A percentile compares a stretch with the other conserved stretches of the same genome.
Conservation (phyloP, 53 echinoderm and acorn worm genomes). For the Stichopus horrens region DNA sequence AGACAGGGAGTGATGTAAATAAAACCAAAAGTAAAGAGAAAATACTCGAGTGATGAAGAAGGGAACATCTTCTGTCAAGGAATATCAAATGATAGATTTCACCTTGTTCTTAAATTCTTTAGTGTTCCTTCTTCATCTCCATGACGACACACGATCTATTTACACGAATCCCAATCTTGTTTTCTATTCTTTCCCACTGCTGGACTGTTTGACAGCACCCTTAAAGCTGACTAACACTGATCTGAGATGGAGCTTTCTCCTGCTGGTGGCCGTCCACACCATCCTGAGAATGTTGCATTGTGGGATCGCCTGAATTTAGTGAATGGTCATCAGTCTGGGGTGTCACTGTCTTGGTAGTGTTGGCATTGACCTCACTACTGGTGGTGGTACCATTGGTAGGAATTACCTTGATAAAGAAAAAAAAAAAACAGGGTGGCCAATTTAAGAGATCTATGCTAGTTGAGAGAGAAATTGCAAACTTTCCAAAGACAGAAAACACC, state of each 20-base stretch:
- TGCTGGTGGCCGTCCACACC: conserved; percentile 24
- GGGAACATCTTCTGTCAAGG: background rate
- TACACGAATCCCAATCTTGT: background rate
- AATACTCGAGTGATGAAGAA: background rate
- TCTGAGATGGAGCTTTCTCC: conserved; percentile 10
- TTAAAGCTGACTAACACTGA: conserved; percentile 12
- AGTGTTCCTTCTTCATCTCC: background rate
- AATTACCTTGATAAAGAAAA: background rate
- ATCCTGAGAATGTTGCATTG: conserved; percentile 25
- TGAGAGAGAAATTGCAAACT: too few relatives aligned
- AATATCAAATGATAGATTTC: background rate
- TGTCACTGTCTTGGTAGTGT: conserved; percentile 19
- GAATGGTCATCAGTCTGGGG: conserved; percentile 24
- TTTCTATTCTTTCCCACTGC: background rate
- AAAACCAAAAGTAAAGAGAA: background rate
- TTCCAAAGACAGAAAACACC: too few relatives aligned
- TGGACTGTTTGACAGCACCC: background rate
- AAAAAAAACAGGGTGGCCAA: background rate
- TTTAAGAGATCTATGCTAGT: background rate
- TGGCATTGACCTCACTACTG: conserved; percentile 20
- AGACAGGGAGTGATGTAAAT: background rate
- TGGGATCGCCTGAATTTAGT: conserved; percentile 35
- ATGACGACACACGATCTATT: background rate
- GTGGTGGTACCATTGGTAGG: conserved; percentile 25
- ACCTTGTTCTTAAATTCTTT: background rate